Percentiles rank a stretch among this genome's conserved stretches.
phyloP scores from a whole-genome alignment of 2,113 vertebrate genomes.

The Pogona vitticeps region DNA sequence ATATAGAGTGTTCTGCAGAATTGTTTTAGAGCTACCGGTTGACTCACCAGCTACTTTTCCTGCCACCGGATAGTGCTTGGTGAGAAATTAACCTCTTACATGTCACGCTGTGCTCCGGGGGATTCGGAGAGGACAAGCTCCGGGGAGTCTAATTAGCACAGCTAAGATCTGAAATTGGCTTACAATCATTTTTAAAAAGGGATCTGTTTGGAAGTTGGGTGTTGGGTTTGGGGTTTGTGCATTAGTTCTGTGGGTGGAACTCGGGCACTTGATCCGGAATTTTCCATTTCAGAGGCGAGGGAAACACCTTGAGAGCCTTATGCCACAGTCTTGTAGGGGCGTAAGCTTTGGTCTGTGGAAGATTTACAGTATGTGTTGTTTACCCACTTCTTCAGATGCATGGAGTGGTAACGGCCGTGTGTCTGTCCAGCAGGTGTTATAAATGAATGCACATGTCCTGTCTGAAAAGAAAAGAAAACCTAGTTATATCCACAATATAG shows the following conservation, averaged over 20 bases:
- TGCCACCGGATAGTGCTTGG: too few relatives aligned
- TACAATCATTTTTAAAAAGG: not conserved
- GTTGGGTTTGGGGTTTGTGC: not conserved
- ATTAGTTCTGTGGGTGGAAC: not conserved
- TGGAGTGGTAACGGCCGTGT: not conserved
- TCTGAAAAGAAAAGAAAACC: too few relatives aligned
- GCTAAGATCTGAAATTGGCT: not conserved
- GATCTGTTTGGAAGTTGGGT: not conserved
- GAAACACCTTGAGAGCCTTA: not conserved
- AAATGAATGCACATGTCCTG: too few relatives aligned
- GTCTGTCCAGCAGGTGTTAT: too few relatives aligned
- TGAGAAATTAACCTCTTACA: not conserved
- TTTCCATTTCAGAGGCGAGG: not conserved
- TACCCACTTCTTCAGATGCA: not conserved
- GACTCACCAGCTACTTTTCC: not conserved
- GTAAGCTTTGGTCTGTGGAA: not conserved
- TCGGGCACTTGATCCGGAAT: not conserved
- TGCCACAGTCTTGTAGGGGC: not conserved
- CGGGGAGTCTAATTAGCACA: not conserved
- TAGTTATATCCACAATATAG: too few relatives aligned
- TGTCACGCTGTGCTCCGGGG: not conserved
- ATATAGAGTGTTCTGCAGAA: not conserved
- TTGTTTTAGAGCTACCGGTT: not conserved
- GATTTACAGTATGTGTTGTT: too few relatives aligned
- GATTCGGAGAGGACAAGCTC: not conserved